These are phyloP conservation scores for Selene dorsalis DNA, from an alignment of 2,797 vertebrate species.

Conservation along the genomic window DNA sequence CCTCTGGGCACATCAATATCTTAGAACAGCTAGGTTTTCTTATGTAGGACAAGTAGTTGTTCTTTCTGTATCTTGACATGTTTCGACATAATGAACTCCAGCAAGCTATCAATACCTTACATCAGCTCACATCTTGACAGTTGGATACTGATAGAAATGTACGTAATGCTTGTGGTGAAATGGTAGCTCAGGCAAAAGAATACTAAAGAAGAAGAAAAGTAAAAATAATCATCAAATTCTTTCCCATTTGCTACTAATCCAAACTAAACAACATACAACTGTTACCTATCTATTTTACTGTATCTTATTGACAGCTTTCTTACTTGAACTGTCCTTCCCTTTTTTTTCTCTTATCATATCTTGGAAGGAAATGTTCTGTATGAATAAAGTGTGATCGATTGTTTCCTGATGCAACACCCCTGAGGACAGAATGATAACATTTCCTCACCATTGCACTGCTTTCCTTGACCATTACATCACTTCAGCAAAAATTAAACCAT, in stretches of 20 bases:
- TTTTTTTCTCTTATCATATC: no score
- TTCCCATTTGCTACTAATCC: background rate
- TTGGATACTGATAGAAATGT: constrained; percentile 5
- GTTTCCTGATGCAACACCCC: background rate
- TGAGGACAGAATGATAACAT: background rate
- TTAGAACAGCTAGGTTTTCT: constrained; percentile 25
- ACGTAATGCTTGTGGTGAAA: background rate
- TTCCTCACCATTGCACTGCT: background rate
- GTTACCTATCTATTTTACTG: background rate
- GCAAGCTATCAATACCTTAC: constrained; percentile 31
- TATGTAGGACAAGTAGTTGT: no score
- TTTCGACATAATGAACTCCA: no score
- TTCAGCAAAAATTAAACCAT: no score
- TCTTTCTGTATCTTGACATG: no score
- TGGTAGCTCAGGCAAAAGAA: background rate
- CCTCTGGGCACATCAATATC: constrained; percentile 30
- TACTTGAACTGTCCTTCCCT: no score
- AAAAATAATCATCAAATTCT: background rate
- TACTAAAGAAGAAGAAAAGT: background rate
- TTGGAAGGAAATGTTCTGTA: no score
- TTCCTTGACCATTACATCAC: background rate
- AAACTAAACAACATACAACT: background rate
- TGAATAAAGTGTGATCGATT: no score
- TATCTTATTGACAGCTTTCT: no score
- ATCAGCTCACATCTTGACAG: constrained; percentile 23